These are phyloP conservation scores for Diachasma alloeum DNA, from an alignment of 1,140 invertebrate genomes.

Conservation along the genomic window DNA sequence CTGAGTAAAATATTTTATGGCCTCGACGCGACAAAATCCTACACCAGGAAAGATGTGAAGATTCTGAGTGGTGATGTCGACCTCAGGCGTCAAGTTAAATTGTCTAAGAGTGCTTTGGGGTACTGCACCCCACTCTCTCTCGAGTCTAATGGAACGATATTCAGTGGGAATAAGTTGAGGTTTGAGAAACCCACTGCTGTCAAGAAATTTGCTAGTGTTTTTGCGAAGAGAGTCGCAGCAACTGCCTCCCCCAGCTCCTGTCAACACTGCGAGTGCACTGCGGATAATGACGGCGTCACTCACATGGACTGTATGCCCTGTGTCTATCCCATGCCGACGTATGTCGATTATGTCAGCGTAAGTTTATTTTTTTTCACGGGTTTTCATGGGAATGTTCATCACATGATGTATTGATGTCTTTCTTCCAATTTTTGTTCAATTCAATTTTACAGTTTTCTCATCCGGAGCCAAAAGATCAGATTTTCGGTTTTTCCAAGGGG, in stretches of 20 bases:
- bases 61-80: slow-evolving; percentile 72
- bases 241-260: slow-evolving; percentile 71
- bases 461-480: no score
- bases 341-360: slow-evolving; percentile 66
- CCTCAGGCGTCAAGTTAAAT: slow-evolving; percentile 74
- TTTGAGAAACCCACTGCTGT: slow-evolving; percentile 67
- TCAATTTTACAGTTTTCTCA: no score
- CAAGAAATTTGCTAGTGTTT: slow-evolving; percentile 75
- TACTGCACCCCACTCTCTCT: slow-evolving; percentile 83
- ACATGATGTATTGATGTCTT: no score
- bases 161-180: slow-evolving; percentile 70
- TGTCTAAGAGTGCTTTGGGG: slow-evolving; percentile 78
- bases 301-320: slow-evolving; percentile 73
- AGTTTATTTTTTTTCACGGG: slow-evolving; percentile 39
- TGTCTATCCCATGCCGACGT: slow-evolving; percentile 63
- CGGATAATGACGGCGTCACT: slow-evolving; percentile 71
- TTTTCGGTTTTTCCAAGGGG: no score
- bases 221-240: slow-evolving; percentile 73
- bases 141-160: slow-evolving; percentile 83
- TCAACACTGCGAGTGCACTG: slow-evolving; percentile 79
- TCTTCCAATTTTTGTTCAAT: no score
- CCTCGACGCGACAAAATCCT: slow-evolving; percentile 75
- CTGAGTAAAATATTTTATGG: slow-evolving; percentile 80
- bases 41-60: slow-evolving; percentile 80
- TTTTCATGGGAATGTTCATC: neutral